Evolutionary conservation across 2,113 vertebrate species (phyloP).

Genomic region (Sylvicapra grimmia): DNA sequence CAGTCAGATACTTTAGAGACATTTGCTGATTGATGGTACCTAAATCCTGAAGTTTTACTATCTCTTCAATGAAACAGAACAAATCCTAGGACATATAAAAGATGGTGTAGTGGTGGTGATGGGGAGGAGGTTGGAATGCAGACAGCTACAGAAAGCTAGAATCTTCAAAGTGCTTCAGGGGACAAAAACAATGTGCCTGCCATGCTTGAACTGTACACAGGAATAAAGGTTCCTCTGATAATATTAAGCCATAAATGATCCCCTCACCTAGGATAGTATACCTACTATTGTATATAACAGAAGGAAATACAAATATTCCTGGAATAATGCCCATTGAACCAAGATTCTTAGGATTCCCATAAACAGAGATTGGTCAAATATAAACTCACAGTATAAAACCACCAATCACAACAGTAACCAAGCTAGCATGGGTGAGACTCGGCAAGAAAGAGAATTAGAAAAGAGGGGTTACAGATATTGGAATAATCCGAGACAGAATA

Average conservation of each 20-base stretch:
- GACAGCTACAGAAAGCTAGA: not conserved
- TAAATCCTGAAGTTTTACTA: not conserved
- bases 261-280: not conserved
- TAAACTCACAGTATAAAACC: not conserved
- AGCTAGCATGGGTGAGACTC: not conserved
- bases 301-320: not conserved
- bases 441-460: not conserved
- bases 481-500: not conserved
- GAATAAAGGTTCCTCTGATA: not conserved
- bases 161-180: not conserved
- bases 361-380: not conserved
- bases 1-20: not conserved
- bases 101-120: not conserved
- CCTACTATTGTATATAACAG: not conserved
- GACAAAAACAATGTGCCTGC: not conserved
- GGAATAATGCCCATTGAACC: not conserved
- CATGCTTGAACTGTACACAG: not conserved
- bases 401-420: not conserved
- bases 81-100: not conserved
- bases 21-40: not conserved
- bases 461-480: not conserved
- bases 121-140: not conserved
- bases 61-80: not conserved
- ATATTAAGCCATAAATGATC: not conserved
- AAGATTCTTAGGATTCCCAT: not conserved